Conservation (phyloP, 1,140 invertebrate genomes). For the Luehdorfia chinensis region DNA sequence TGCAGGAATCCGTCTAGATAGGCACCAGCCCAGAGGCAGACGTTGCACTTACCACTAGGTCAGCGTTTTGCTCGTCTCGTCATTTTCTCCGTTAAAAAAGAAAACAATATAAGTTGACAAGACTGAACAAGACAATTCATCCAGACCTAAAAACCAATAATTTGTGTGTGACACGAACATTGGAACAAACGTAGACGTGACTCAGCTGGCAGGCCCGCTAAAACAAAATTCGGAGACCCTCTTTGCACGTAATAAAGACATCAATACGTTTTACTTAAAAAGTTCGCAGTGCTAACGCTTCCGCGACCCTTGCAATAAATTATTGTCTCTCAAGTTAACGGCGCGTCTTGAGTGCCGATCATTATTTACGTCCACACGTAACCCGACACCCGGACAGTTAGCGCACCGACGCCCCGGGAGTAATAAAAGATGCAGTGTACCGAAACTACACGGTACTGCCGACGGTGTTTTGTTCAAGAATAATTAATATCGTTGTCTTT, state of each 20-base stretch:
- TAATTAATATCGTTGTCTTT: conserved; percentile 4
- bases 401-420: background rate
- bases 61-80: no score
- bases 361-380: conserved; percentile 13
- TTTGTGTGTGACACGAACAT: no score
- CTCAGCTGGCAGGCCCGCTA: no score
- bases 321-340: conserved; percentile 14
- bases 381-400: background rate
- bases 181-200: no score
- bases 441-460: background rate
- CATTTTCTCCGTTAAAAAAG: no score
- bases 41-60: no score
- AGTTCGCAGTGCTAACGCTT: conserved; percentile 7
- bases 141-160: no score
- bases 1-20: no score
- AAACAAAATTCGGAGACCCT: no score
- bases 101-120: no score
- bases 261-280: conserved; percentile 10
- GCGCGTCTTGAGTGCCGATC: conserved; percentile 10
- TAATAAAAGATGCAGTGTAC: background rate
- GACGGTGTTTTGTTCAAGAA: background rate
- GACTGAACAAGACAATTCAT: no score
- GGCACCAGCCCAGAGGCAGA: no score
- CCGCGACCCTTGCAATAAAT: conserved; percentile 6
- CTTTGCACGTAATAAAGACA: conserved; percentile 12